phyloP scores from a whole-genome alignment of 2,888 invertebrate genomes.

The Hypselothyrea guttata region DNA sequence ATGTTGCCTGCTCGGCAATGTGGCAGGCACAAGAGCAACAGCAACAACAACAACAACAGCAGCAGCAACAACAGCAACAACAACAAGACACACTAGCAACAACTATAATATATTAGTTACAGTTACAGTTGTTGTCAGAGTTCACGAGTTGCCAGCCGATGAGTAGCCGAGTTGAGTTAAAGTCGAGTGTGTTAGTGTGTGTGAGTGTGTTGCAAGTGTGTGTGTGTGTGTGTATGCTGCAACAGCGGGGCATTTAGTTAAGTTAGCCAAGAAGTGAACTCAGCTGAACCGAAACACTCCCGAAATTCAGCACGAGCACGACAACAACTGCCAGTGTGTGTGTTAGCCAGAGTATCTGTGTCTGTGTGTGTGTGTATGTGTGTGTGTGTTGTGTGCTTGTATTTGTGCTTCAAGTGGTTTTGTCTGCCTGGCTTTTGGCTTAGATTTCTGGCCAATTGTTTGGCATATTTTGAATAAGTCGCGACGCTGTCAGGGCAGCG shows the following conservation, averaged over 20 bases:
- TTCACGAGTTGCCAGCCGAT: conserved; percentile 68
- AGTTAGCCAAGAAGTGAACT: conserved; percentile 79
- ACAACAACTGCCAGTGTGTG: conserved; percentile 38
- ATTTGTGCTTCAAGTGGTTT: conserved; percentile 64
- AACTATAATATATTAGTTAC: conserved; percentile 49
- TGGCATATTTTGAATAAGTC: conserved; percentile 67
- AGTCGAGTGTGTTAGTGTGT: conserved; percentile 32
- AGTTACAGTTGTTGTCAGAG: conserved; percentile 55
- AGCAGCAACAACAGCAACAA: conserved; percentile 9
- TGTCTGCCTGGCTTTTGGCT: conserved; percentile 62
- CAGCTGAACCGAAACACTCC: conserved; percentile 78
- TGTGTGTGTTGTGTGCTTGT: conserved; percentile 17
- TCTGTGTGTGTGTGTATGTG: conserved; percentile 13
- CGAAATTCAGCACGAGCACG: conserved; percentile 64
- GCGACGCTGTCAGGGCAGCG: conserved; percentile 54
- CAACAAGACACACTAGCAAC: conserved; percentile 1
- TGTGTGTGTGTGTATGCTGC: conserved; percentile 45
- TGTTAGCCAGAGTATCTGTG: conserved; percentile 7
- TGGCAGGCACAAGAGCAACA: conserved; percentile 3
- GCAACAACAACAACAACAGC: conserved; percentile 10
- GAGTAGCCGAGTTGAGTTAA: conserved; percentile 64
- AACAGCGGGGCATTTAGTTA: conserved; percentile 78
- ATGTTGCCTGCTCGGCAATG: conserved; percentile 63
- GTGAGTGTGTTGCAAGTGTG: conserved; percentile 14
- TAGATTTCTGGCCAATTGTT: conserved; percentile 71